These are phyloP conservation scores for Rhadina sibilatrix DNA, from an alignment of 2,113 vertebrate genomes.

Conservation along the genomic window DNA sequence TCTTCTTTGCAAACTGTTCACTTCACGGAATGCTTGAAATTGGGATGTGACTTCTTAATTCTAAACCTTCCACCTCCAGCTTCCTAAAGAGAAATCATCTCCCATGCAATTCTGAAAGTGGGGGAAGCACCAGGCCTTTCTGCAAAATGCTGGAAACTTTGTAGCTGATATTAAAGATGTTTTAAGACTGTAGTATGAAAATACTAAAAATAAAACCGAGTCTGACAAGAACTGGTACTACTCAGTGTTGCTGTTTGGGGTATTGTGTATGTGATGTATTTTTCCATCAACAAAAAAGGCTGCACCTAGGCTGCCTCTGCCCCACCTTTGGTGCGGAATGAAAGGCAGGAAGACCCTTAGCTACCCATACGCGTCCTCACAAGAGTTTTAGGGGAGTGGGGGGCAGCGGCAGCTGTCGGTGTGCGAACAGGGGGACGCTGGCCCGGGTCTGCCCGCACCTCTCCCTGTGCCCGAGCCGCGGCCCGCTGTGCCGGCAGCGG, in stretches of 20 bases:
- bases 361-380: accelerated
- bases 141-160: background rate
- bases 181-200: background rate
- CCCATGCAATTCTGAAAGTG: background rate
- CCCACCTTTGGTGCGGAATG: background rate
- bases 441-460: background rate
- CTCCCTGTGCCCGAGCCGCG: background rate
- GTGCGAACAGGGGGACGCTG: accelerated
- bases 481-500: background rate
- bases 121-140: background rate
- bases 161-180: background rate
- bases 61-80: background rate
- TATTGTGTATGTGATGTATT: background rate
- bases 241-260: background rate
- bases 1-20: background rate
- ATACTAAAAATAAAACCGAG: background rate
- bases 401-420: accelerated
- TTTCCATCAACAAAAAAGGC: background rate
- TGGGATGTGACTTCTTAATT: background rate
- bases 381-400: background rate
- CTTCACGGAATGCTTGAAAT: background rate
- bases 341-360: background rate
- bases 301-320: background rate
- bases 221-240: background rate
- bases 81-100: background rate